phyloP scores from a whole-genome alignment of 2,113 vertebrate species.

The Bufo gargarizans region DNA sequence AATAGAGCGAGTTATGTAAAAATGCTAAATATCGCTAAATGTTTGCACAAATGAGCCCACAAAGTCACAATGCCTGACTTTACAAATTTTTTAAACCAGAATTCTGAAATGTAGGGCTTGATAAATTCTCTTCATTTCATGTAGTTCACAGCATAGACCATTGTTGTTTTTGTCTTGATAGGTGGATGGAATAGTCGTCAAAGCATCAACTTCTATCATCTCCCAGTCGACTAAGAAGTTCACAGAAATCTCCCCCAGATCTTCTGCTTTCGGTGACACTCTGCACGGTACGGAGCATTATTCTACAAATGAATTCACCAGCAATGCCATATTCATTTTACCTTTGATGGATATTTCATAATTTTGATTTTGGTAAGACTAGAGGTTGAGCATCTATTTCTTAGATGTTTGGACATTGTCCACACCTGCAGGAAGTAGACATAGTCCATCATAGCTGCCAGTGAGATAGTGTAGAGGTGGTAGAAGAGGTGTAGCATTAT shows the following conservation, averaged over 20 bases:
- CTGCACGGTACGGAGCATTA: not conserved
- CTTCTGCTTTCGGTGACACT: slow-evolving; percentile 10
- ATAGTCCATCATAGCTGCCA: not conserved
- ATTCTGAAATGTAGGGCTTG: not conserved
- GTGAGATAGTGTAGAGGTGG: too few species aligned
- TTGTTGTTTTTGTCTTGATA: not conserved
- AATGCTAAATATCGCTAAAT: too few species aligned
- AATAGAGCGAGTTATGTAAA: too few species aligned
- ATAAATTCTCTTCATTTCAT: not conserved
- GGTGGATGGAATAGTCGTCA: slow-evolving; percentile 1
- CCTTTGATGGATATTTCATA: not conserved
- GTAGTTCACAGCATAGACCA: not conserved
- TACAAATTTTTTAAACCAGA: too few species aligned
- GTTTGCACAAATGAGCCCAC: too few species aligned
- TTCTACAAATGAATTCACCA: not conserved
- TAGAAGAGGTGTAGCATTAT: not conserved
- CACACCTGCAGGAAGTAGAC: not conserved
- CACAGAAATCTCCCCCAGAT: not conserved
- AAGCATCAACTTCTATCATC: not conserved
- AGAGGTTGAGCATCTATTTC: not conserved
- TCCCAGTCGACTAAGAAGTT: not conserved
- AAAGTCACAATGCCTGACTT: too few species aligned
- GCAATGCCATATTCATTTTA: not conserved
- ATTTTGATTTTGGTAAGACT: too few species aligned
- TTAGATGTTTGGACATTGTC: not conserved